Conservation (phyloP, 1,140 invertebrate genomes). For the Colletes gigas region DNA sequence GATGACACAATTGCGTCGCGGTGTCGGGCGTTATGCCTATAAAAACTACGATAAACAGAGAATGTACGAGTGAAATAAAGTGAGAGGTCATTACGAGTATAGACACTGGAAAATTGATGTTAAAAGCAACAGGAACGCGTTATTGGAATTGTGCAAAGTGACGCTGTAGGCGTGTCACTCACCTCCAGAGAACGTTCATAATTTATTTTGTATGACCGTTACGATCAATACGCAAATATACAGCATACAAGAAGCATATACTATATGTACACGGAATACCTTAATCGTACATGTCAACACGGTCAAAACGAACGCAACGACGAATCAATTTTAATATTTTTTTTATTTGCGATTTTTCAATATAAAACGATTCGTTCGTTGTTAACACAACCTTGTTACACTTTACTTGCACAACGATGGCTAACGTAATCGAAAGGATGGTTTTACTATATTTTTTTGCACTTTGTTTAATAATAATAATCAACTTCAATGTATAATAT, state of each 20-base stretch:
- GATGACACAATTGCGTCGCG: neutral
- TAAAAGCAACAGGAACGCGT: neutral
- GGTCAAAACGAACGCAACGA: neutral
- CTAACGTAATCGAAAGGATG: slow-evolving; percentile 10
- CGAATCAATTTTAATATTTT: neutral
- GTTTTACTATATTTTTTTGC: neutral
- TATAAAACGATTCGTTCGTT: slow-evolving; percentile 49
- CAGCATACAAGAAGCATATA: neutral
- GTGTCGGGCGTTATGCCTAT: neutral
- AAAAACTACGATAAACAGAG: neutral
- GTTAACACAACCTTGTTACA: slow-evolving; percentile 4
- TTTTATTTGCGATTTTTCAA: slow-evolving; percentile 44
- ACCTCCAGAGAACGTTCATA: slow-evolving; percentile 31
- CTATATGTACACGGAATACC: neutral
- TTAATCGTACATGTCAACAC: neutral
- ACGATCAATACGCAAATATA: slow-evolving; percentile 33
- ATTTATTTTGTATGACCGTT: slow-evolving; percentile 23
- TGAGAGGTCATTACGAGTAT: neutral
- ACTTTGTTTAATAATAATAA: slow-evolving; percentile 13
- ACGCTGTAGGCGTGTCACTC: slow-evolving; percentile 28
- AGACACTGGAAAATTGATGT: neutral
- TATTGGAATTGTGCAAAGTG: slow-evolving; percentile 3
- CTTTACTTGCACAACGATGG: neutral
- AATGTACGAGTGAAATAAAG: neutral
- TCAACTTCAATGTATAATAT: neutral